Base-by-base conservation (phyloP, 2,888 invertebrate genomes). In the Labia minor region DNA sequence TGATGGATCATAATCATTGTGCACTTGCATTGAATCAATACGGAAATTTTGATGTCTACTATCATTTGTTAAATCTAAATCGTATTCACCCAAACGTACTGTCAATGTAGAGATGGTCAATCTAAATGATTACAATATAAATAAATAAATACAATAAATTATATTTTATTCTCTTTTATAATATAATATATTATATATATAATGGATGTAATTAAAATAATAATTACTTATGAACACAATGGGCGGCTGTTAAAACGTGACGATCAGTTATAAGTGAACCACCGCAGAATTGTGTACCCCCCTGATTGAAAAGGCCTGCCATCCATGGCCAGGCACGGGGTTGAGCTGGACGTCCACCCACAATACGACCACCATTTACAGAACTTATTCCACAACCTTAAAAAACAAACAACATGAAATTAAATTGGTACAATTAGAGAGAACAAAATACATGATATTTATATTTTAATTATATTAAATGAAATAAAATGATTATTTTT, bases 61-160 rank as follows among this genome's bases (percentile, higher is more conserved):
- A 74, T 91, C 91, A 74, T 87, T 86, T 11, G 75, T 74, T 63
- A 79, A 77, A 0, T 80, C 78, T 71, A 92, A 86, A 76, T 92
- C 89, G 76, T 92, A 92, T 74, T 92, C 92, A 0, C 92, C 93
- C 2, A 92, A 80, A 19, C 91, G 83, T 0, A 90, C 87, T 65
- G 79, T 81, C 1, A 92, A 75, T 1, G 89, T 84, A 1, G 82
- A 78, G 0, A 83, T 79, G 65, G 80, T 79, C 74, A 82, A 80
- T 68, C 88, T 87, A 73, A 73, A 73, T n/a, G n/a, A 26, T 26
- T 26, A 8, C 3, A 26, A 26, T 6, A 26, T 6, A 6, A 26
- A 26, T 26, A 26, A 26, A 26, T 26, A 26, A 26, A 26, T 26
- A n/a, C n/a, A 26, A 26, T 26, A 26, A 26, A 26, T 6, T 26